Base-by-base conservation (phyloP, 2,888 invertebrate genomes). In the Dicyrtoma fusca region DNA sequence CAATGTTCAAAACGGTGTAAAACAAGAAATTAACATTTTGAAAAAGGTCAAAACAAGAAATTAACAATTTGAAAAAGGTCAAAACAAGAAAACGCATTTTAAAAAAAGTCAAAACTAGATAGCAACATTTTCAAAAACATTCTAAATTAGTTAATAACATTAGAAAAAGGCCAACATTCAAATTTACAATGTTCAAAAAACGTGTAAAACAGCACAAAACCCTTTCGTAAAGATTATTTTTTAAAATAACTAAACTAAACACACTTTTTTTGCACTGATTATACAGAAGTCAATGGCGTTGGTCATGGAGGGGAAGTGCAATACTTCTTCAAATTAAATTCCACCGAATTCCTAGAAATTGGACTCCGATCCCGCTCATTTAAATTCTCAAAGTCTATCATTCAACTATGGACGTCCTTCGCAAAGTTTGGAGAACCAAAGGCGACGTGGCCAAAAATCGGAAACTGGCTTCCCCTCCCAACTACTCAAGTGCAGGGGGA, bases 301-400 rank as follows among this genome's bases (percentile, higher is more conserved):
- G 26, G 14, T 11, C 17, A 59, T 21, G 25, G 17, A 14, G 34
- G 17, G 1, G 66, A 66, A 42, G 42, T 66, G 1, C 66, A 66
- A 26, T 66, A 66, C 53, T 55, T 66, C 13, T 66, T 66, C 34
- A 66, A 66, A 42, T 34, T 66, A 14, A 42, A 62, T 19, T 26
- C 61, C 14, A 17, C 14, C 8, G 13, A 23, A 57, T 26, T 8
- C 3, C 25, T 42, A 5, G 25, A 55, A 42, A 55, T 66, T 3
- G 26, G 26, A 13, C 17, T 14, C 2, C n/a, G 44, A 10, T 66
- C 66, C 19, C 42, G 25, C n/a, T 34, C 66, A 11, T 49, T 55
- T 6, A 51, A n/a, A 34, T 66, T 66, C 17, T 66, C 66, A 17
- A 34, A 17, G 5, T 17, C 53, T 4, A 5, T 66, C 1, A 23